A percentile compares a stretch with the other conserved stretches of the same genome.
These are phyloP conservation scores for Iselma pallidipennis DNA, from an alignment of 2,888 invertebrate genomes.

Conservation along the genomic window DNA sequence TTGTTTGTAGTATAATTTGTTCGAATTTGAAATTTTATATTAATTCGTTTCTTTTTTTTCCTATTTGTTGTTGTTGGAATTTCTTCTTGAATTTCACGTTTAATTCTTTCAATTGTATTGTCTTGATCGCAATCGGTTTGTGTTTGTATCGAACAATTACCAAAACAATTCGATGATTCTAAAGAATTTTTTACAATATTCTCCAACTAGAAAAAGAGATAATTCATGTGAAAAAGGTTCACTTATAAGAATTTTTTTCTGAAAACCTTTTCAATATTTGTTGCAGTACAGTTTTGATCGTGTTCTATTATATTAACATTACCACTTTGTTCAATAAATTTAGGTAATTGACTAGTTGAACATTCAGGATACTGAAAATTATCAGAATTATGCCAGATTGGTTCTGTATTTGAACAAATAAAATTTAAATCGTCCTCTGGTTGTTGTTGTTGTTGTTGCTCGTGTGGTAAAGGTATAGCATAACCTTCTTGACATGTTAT, in stretches of 20 bases:
- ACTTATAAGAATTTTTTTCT: conserved; percentile 33
- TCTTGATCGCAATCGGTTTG: conserved; percentile 22
- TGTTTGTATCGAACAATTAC: conserved; percentile 30
- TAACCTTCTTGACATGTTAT: conserved; percentile 66
- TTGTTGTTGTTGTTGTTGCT: conserved; percentile 26
- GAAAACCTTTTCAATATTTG: conserved; percentile 45
- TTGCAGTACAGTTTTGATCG: neutral
- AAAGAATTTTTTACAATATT: conserved; percentile 34
- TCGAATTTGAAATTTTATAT: conserved; percentile 44
- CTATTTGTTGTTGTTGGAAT: conserved; percentile 24
- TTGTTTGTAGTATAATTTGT: conserved; percentile 41
- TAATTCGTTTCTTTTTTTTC: conserved; percentile 34
- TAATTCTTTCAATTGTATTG: conserved; percentile 21
- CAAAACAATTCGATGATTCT: conserved; percentile 17
- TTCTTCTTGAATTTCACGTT: neutral
- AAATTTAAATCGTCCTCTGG: conserved; percentile 37
- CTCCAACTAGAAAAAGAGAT: conserved; percentile 40
- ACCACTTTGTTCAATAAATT: conserved; percentile 58
- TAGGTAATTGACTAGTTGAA: conserved; percentile 58
- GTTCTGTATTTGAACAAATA: conserved; percentile 49
- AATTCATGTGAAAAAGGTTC: too few species aligned
- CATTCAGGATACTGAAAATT: conserved; percentile 60
- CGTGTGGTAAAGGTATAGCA: conserved; percentile 60
- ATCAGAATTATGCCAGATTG: conserved; percentile 49
- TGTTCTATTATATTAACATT: conserved; percentile 31